Evolutionary conservation across 1,140 invertebrate species (phyloP), one percentile per base, ranked within the genome.

Genomic region (Chionoecetes opilio): DNA sequence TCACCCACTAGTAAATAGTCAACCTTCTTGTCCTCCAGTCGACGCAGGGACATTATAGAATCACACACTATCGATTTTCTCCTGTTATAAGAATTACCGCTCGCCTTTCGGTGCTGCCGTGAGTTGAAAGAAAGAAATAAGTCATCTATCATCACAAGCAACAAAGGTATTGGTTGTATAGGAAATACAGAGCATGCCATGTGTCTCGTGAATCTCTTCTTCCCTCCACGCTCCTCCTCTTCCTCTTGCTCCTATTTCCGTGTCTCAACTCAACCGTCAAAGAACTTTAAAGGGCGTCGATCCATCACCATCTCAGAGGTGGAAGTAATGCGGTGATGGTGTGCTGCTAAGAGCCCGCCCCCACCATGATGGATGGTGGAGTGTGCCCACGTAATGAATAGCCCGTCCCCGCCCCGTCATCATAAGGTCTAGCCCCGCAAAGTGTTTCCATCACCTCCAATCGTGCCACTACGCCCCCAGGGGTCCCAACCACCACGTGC

Each of bases 281-380:
- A 75, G 63, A 75, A 75, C 21, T 75, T 75, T 75, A n/a, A n/a
- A 75, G n/a, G 63, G 21, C 37, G 14, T 82, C 63, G 35, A 53
- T 92, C 53, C 63, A 53, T 92, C 91, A 37, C 91, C 63, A 53
- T 75, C 63, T 26, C 63, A 75, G 63, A n/a, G 63, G 63, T 26
- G 63, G n/a, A 75, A 75, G 63, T 75, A 75, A 75, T 75, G 21
- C n/a, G 63, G 63, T 75, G 63, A 75, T 75, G 63, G 63, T 75
- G 63, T 75, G 63, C 21, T 75, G 63, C 63, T 75, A 75, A 75
- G 63, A 75, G 63, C 63, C 63, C 63, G n/a, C 63, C 63, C 63
- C n/a, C 63, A 75, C 63, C 21, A 75, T 75, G 63, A 75, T 75
- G 63, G 63, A 75, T 75, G 63, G n/a, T 75, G 63, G n/a, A 75